These are phyloP conservation scores for Yponomeuta malinellus DNA, from an alignment of 2,888 invertebrate species.

Conservation along the genomic window DNA sequence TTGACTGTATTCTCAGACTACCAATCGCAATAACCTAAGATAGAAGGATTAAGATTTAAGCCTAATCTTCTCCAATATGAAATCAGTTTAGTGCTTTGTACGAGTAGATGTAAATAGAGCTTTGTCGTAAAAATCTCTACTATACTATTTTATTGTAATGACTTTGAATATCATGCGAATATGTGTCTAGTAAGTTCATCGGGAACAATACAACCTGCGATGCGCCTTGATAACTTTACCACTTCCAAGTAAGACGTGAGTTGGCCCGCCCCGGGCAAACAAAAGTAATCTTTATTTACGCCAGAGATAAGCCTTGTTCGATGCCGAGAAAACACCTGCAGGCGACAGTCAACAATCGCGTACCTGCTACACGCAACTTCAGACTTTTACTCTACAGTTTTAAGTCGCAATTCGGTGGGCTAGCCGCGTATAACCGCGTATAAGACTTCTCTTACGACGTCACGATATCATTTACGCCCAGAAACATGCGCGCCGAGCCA, in stretches of 20 bases:
- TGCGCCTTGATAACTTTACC: neutral
- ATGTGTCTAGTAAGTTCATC: neutral
- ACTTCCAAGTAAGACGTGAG: slow-evolving; percentile 17
- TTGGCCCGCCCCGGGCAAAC: slow-evolving; percentile 22
- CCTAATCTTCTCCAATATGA: no score
- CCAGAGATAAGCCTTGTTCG: slow-evolving; percentile 37
- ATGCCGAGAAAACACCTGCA: slow-evolving; percentile 37
- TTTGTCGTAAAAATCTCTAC: neutral
- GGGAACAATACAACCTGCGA: neutral
- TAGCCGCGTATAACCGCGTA: neutral
- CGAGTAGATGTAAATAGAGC: no score
- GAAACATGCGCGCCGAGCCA: slow-evolving; percentile 39
- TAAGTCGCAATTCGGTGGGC: neutral
- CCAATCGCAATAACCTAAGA: no score
- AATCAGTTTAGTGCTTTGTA: no score
- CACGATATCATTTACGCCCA: slow-evolving; percentile 40
- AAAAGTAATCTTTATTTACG: slow-evolving; percentile 35
- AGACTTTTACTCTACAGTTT: slow-evolving; percentile 3
- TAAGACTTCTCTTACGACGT: slow-evolving; percentile 26
- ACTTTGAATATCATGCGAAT: neutral
- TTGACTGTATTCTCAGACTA: no score
- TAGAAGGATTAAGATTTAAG: no score
- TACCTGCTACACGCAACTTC: neutral
- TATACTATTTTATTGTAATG: neutral
- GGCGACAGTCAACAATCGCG: slow-evolving; percentile 33